phyloP scores from a whole-genome alignment of 2,888 invertebrate species.

The Drepanosiphum platanoidis region DNA sequence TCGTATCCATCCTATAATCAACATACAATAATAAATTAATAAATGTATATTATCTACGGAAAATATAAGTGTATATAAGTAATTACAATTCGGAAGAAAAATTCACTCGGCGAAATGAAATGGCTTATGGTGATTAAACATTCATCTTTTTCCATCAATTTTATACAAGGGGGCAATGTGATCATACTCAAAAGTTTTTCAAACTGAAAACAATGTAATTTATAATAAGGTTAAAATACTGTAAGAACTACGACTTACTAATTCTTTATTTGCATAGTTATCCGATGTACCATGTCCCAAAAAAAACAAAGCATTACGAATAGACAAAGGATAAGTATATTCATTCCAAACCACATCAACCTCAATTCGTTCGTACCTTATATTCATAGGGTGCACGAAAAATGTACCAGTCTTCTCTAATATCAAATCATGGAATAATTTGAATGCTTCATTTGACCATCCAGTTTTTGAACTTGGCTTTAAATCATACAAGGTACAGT shows the following conservation, averaged over 20 bases:
- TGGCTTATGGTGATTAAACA: constrained; percentile 9
- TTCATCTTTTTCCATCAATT: neutral
- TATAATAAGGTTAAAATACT: neutral
- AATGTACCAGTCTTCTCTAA: neutral
- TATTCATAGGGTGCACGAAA: constrained; percentile 23
- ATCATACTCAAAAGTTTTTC: constrained; percentile 1
- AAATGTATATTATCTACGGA: neutral
- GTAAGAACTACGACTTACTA: constrained; percentile 1
- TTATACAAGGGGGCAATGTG: neutral
- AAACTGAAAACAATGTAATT: constrained; percentile 1
- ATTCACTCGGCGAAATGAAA: constrained; percentile 28
- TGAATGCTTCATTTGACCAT: constrained; percentile 44
- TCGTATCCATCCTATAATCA: constrained; percentile 4
- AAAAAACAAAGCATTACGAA: constrained; percentile 69
- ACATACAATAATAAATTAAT: neutral
- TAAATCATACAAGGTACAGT: constrained; percentile 44
- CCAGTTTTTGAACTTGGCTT: constrained; percentile 29
- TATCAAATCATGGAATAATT: constrained; percentile 35
- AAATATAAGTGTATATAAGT: neutral
- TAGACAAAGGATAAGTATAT: constrained; percentile 65
- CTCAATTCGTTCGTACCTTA: neutral
- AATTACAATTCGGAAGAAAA: constrained; percentile 45
- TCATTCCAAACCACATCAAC: constrained; percentile 51
- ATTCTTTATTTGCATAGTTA: neutral
- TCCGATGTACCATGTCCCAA: constrained; percentile 66